Percentiles rank a stretch among this genome's conserved stretches.
These are phyloP conservation scores for Rhizomys pruinosus DNA, from an alignment of 2,113 vertebrate species.

Conservation along the genomic window DNA sequence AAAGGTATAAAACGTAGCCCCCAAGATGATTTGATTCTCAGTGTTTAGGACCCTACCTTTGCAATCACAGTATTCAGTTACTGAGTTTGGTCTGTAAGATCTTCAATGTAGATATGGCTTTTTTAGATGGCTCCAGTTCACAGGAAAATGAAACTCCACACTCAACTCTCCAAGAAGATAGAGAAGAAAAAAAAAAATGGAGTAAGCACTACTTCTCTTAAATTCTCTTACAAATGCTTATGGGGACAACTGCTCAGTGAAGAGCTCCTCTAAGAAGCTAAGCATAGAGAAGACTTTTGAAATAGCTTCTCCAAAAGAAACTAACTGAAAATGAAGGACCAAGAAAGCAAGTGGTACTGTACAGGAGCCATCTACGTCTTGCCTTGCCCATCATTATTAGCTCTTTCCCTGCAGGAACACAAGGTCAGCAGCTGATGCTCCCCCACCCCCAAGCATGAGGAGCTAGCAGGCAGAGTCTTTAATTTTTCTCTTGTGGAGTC, in stretches of 20 bases:
- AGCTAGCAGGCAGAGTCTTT: background rate
- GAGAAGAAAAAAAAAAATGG: background rate
- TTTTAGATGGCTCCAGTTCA: background rate
- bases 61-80: background rate
- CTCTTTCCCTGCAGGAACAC: background rate
- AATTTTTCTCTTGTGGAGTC: background rate
- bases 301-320: background rate
- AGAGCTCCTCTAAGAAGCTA: background rate
- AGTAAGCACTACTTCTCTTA: background rate
- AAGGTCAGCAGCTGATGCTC: background rate
- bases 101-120: background rate
- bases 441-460: background rate
- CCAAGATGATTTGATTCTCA: background rate
- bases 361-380: background rate
- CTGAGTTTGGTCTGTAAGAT: background rate
- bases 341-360: background rate
- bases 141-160: background rate
- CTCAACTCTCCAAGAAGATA: background rate
- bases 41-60: background rate
- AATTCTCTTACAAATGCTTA: background rate
- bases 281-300: background rate
- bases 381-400: too few species aligned
- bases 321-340: background rate
- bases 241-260: background rate
- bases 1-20: conserved; percentile 9